Conservation (phyloP, 2,797 vertebrate species). For the Echeneis naucrates region DNA sequence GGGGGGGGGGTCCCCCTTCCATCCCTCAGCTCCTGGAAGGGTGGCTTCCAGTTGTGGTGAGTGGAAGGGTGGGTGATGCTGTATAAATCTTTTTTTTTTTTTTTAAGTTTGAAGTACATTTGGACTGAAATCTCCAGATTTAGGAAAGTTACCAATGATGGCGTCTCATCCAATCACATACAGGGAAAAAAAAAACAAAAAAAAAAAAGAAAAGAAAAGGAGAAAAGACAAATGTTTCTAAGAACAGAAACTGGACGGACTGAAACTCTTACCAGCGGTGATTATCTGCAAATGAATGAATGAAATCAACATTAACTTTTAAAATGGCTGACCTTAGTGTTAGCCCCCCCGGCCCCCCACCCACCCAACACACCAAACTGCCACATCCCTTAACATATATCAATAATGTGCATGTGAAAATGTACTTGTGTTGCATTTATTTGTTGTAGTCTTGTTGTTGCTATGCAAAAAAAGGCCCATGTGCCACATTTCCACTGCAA, state of each 20-base stretch:
- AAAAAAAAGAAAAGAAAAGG: too few species aligned
- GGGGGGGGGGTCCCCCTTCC: slow-evolving; percentile 10
- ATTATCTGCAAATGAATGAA: slow-evolving; percentile 16
- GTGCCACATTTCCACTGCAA: slow-evolving; percentile 67
- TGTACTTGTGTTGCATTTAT: slow-evolving; percentile 27
- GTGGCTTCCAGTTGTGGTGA: not conserved
- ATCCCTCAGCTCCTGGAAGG: slow-evolving; percentile 23
- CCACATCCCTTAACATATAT: not conserved
- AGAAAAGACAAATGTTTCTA: not conserved
- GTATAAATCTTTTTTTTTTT: slow-evolving; percentile 20
- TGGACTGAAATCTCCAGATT: not conserved
- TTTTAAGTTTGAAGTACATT: slow-evolving; percentile 34
- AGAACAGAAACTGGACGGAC: slow-evolving; percentile 15
- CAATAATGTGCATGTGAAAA: slow-evolving; percentile 18
- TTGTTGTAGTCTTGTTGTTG: slow-evolving; percentile 71
- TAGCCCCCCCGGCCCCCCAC: not conserved
- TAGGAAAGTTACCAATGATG: slow-evolving; percentile 19
- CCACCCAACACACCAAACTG: not conserved
- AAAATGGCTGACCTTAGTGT: slow-evolving; percentile 23
- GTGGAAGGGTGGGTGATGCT: not conserved
- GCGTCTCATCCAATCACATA: not conserved
- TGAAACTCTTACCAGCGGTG: not conserved
- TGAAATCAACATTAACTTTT: slow-evolving; percentile 47
- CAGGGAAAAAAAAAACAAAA: too few species aligned
- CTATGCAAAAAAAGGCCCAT: slow-evolving; percentile 73